phyloP scores from a whole-genome alignment of 2,113 vertebrate genomes.

The Chunga burmeisteri region DNA sequence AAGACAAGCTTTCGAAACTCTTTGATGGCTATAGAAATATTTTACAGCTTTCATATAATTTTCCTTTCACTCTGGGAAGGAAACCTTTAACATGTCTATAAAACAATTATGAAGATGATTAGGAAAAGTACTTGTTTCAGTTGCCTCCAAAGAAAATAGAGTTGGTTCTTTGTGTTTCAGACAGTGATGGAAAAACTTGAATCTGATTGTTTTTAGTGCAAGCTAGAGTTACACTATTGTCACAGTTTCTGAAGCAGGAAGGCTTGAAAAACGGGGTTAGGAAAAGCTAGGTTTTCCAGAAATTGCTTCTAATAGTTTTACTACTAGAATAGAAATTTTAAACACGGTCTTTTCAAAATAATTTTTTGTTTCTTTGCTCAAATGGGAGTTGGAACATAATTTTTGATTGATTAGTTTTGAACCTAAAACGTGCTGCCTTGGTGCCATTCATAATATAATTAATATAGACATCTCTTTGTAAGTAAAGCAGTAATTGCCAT shows the following conservation, averaged over 20 bases:
- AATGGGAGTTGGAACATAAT: neutral
- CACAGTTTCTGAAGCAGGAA: conserved; percentile 43
- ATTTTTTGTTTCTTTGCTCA: neutral
- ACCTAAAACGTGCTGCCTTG: accelerated
- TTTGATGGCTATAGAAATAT: conserved; percentile 57
- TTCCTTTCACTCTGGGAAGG: conserved; percentile 8
- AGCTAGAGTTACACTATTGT: neutral
- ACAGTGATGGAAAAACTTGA: conserved; percentile 31
- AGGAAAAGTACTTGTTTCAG: conserved; percentile 57
- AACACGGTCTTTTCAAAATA: neutral
- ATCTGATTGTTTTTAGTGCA: conserved; percentile 38
- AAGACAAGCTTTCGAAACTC: conserved; percentile 16
- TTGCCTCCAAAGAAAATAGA: conserved; percentile 66
- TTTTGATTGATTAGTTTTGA: conserved; percentile 3
- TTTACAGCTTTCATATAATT: conserved; percentile 45
- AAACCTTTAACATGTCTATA: conserved; percentile 38
- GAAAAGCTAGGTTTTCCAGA: neutral
- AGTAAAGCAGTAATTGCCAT: neutral
- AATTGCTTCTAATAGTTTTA: neutral
- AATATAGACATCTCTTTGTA: neutral
- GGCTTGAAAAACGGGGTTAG: conserved; percentile 8
- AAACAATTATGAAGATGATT: conserved; percentile 37
- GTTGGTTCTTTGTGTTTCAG: conserved; percentile 44
- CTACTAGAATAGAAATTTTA: neutral
- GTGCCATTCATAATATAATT: neutral